Conservation (phyloP, 2,888 invertebrate species). For the Chamaedrilus cognettii region DNA sequence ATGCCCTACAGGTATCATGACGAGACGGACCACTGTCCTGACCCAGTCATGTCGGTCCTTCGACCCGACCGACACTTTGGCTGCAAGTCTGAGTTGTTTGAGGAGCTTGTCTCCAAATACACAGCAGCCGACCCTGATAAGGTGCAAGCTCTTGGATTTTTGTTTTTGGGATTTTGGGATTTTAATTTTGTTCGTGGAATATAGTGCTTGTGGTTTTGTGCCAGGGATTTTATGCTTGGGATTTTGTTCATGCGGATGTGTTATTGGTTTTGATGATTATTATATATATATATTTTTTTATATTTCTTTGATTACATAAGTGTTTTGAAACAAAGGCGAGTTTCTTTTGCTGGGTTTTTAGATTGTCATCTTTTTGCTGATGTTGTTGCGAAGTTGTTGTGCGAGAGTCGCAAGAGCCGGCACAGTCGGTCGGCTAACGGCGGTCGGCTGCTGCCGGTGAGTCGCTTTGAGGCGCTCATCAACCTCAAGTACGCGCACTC, state of each 20-base stretch:
- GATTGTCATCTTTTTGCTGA: no score
- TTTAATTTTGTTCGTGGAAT: no score
- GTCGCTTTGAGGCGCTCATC: slow-evolving; percentile 70
- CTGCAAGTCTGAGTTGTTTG: slow-evolving; percentile 80
- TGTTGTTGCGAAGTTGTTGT: background rate
- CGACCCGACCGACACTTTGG: slow-evolving; percentile 80
- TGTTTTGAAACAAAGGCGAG: no score
- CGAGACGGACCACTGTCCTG: slow-evolving; percentile 60
- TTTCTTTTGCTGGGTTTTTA: no score
- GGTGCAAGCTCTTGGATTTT: no score
- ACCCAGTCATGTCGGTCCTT: slow-evolving; percentile 72
- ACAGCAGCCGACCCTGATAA: slow-evolving; percentile 35
- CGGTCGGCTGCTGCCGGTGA: slow-evolving; percentile 19
- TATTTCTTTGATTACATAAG: no score
- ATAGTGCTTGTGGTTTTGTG: no score
- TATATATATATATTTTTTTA: no score
- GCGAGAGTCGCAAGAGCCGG: background rate
- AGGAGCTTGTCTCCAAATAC: slow-evolving; percentile 63
- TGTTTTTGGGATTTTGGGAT: no score
- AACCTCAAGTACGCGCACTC: slow-evolving; percentile 77
- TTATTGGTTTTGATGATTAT: no score
- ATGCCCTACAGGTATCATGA: slow-evolving; percentile 58
- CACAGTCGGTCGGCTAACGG: background rate
- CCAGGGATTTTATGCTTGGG: no score
- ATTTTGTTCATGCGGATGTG: no score